Base-by-base conservation (phyloP, 2,113 vertebrate genomes). In the Periophthalmodon schlosseri region DNA sequence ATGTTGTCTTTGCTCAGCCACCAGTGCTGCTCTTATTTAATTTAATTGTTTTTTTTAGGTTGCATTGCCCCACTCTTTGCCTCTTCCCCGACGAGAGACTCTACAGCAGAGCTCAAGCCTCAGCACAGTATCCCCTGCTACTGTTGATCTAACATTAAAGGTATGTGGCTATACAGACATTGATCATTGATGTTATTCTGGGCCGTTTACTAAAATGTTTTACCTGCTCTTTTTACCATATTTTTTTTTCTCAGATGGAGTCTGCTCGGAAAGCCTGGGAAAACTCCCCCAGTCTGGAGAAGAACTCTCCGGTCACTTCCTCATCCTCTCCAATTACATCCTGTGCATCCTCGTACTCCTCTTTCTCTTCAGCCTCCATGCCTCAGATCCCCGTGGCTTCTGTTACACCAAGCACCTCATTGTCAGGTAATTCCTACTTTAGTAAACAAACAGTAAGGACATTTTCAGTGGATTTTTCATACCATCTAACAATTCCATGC, bases 231-330 rank as follows among this genome's bases (percentile, higher is more conserved):
- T 4, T 39, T n/a, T n/a, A 39, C 39, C 5, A 21, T 11, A 15
- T n/a, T 2, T 0, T 70, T 56, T 70, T 5, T 77, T 71, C 84
- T 75, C 84, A 99, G 98, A 99, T 99, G 98, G 98, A 99, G 80
- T 99, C 97, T 2, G 98, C 98, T 14, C 96, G 97, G 14, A 99
- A 99, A 87, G 98, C 98, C 0, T 99, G 98, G 98, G 98, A 99
- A 88, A 99, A 99, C 92, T 99, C 98, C 9, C 98, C 97, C 1
- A 98, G 93, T 71, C 90, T 98, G 77, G 98, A 99, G 80, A 99
- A 99, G 82, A 96, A 91, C 47, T 96, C 96, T 0, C 97, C 97
- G 0, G 96, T 95, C 79, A 96, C 96, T 6, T 95, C 97, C 2
- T 91, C 96, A 16, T 95, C 96, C 0, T 96, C 97, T 81, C 95